Base-by-base conservation (phyloP, 2,888 invertebrate genomes). In the Lumbricus terrestris region DNA sequence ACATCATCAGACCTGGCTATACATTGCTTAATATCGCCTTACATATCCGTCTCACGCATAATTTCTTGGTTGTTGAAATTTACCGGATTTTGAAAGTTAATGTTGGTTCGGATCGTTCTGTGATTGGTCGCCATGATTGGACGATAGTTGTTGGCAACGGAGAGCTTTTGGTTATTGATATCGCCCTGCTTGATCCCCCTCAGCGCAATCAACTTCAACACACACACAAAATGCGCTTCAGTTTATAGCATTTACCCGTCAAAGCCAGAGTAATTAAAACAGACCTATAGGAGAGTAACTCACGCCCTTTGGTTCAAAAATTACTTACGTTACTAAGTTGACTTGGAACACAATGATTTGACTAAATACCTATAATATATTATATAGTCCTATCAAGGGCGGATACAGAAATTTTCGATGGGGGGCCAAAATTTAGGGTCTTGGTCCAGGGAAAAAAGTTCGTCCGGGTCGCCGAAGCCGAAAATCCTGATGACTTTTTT, bases 51-150 rank as follows among this genome's bases (percentile, higher is more conserved):
- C 18, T 47, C 47, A 47, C 18, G 13, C 18, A 47, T 13, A 47
- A 47, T n/a, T 82, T n/a, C n/a, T 82, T 16, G 8, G 34, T 82
- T 82, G n/a, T 13, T 82, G 23, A 33, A 3, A 35, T 83, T 83
- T 85, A 90, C 90, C 42, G 90, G 88, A 29, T 47, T 90, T 23
- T 38, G 92, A 34, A 93, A 93, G 89, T 93, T 92, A 89, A 94
- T 93, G 91, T 94, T 94, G 35, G 93, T 94, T 88, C 94, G 91
- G 40, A 94, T 92, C n/a, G 93, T 92, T 29, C 94, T 91, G 89
- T 93, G 91, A 90, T 93, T 92, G 33, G 93, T 91, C 15, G 93
- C 92, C 92, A 92, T 93, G 15, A 93, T 92, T 11, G 93, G 93
- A 88, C 94, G 91, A 91, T 92, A 93, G 91, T 93, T 94, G 91